Evolutionary conservation across 2,888 invertebrate species (phyloP), one percentile per base, ranked within the genome.

Genomic region (Augochlorella aurata): DNA sequence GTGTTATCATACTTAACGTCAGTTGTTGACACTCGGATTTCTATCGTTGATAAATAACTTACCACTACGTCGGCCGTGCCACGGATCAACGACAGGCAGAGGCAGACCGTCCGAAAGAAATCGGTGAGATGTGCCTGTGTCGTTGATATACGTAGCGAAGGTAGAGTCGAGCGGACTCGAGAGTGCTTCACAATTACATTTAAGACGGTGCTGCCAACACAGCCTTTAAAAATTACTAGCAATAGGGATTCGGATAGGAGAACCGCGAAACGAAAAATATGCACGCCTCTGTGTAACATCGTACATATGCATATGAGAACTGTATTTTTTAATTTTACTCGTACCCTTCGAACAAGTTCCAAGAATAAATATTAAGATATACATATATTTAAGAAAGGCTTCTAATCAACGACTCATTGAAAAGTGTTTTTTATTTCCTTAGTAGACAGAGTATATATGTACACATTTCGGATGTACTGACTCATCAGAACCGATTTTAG

Each of bases 31-130:
- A 74, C 8, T 58, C 61, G 8, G 29, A 54, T n/a, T 50, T 70
- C 54, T 45, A 67, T 67, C 7, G 29, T 49, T 73, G 8, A 12
- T 49, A 67, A 44, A 14, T 45, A 47, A 79, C 83, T 84, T 83
- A 84, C 85, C 74, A 88, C 82, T 79, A 86, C 85, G 86, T 83
- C 85, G 83, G 86, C 87, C 89, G 88, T 88, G 86, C 89, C 88
- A 90, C 90, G 80, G 86, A 89, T 89, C 82, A 85, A 89, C 88
- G 87, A 88, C 88, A 89, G 89, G 89, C 85, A 88, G 88, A 89
- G 89, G 89, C 85, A 88, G 88, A 89, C 85, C 87, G 89, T 90
- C 84, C 76, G 74, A 79, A 77, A 81, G 77, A 75, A 82, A 84
- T 87, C 83, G 87, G 84, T 84, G 77, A 81, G 82, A 85, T 81